phyloP scores from a whole-genome alignment of 2,113 vertebrate genomes.

The Fulica atra region DNA sequence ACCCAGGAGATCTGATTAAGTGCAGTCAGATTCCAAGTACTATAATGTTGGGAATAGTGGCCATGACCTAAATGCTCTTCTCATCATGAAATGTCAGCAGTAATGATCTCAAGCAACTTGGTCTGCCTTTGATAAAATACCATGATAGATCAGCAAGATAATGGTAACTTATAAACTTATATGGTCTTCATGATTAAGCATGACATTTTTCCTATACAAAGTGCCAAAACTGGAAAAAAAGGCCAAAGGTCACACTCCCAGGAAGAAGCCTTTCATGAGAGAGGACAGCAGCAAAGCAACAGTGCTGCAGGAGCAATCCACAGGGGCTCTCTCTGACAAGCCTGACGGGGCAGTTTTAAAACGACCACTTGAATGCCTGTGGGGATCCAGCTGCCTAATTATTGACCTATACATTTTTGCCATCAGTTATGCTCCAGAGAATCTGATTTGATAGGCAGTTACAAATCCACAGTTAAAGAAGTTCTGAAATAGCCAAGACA shows the following conservation, averaged over 20 bases:
- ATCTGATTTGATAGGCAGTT: conserved; percentile 41
- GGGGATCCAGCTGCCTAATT: conserved; percentile 41
- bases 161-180: neutral
- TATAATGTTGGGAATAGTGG: conserved; percentile 7
- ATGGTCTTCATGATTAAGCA: conserved; percentile 31
- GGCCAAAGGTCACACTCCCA: neutral
- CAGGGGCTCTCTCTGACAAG: neutral
- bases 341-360: conserved; percentile 29
- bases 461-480: conserved; percentile 25
- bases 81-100: conserved; percentile 48
- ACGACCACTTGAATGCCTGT: conserved; percentile 10
- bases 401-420: conserved; percentile 48
- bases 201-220: conserved; percentile 37
- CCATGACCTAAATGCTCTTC: conserved; percentile 10
- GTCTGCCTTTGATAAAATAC: conserved; percentile 42
- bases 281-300: neutral
- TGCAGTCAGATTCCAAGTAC: conserved; percentile 43
- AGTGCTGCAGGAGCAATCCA: neutral
- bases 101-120: conserved; percentile 41
- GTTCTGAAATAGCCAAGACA: conserved; percentile 61
- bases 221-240: conserved; percentile 17
- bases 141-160: conserved; percentile 15
- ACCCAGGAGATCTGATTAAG: conserved; percentile 43
- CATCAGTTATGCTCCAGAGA: conserved; percentile 26
- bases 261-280: conserved; percentile 25